Evolutionary conservation across 2,888 invertebrate genomes (phyloP).

Genomic region (Carterocephalus palaemon): DNA sequence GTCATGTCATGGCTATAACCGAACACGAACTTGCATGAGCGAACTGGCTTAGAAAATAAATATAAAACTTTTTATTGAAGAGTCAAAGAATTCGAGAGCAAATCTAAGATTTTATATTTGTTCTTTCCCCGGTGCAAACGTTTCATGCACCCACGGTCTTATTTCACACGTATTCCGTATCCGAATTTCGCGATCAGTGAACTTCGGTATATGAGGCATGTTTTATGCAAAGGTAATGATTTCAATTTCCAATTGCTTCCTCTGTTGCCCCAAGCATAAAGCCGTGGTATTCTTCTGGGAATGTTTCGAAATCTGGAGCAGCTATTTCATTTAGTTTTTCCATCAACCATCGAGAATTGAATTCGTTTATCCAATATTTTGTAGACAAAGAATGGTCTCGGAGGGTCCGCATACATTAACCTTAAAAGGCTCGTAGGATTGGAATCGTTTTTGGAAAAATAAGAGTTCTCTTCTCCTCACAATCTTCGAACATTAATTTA

Average conservation of each 20-base stretch:
- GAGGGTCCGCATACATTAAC: conserved; percentile 2
- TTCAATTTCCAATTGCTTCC: conserved; percentile 18
- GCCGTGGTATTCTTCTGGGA: conserved; percentile 12
- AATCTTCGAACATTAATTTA: background rate
- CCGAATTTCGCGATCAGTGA: conserved; percentile 5
- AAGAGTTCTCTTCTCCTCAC: background rate
- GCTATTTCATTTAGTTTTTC: conserved; percentile 27
- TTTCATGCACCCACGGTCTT: conserved; percentile 12
- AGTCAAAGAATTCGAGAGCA: too few species aligned
- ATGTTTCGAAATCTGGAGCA: conserved; percentile 8
- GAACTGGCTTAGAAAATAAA: too few species aligned
- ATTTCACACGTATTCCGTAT: conserved; percentile 2
- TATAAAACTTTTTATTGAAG: too few species aligned
- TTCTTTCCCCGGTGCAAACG: conserved; percentile 7
- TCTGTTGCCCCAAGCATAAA: conserved; percentile 17
- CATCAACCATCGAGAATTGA: conserved; percentile 21
- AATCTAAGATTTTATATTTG: conserved; percentile 6
- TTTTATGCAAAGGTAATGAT: conserved; percentile 24
- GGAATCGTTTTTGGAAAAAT: conserved; percentile 8
- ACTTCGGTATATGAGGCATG: conserved; percentile 18
- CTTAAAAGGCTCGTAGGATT: background rate
- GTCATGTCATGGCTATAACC: too few species aligned
- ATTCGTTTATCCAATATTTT: conserved; percentile 22
- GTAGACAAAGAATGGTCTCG: conserved; percentile 9
- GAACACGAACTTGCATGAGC: too few species aligned